Evolutionary conservation across 2,888 invertebrate species (phyloP).

Genomic region (Cancer borealis): DNA sequence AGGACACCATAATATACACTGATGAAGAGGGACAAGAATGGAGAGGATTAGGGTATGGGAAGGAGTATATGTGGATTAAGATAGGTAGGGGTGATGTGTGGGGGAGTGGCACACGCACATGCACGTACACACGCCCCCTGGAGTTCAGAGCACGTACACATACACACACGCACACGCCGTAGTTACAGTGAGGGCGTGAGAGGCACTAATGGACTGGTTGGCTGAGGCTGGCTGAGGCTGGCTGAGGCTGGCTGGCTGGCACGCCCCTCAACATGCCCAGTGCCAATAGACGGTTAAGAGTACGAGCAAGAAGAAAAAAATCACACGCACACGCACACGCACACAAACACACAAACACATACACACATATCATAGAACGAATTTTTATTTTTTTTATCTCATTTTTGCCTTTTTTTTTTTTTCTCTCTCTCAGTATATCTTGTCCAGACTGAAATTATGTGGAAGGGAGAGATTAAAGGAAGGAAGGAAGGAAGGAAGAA

Average conservation of each 20-base stretch:
- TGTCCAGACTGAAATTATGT: no score
- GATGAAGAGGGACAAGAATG: no score
- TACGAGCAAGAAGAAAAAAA: not conserved
- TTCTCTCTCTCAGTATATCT: no score
- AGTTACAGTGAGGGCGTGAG: not conserved
- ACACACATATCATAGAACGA: no score
- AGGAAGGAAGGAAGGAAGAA: no score
- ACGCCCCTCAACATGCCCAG: not conserved
- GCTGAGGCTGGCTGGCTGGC: not conserved
- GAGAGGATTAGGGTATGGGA: not conserved
- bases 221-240: not conserved
- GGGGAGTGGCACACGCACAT: conserved; percentile 18
- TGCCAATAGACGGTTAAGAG: not conserved
- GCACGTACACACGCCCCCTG: not conserved
- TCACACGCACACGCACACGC: not conserved
- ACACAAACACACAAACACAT: no score
- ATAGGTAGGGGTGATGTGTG: not conserved
- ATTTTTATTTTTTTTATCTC: no score
- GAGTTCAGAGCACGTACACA: not conserved
- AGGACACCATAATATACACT: not conserved
- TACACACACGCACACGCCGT: not conserved
- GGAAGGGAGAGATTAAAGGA: no score
- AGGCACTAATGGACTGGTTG: not conserved
- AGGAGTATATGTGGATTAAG: not conserved
- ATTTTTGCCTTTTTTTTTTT: no score